Base-by-base conservation (phyloP, 2,113 vertebrate species). In the Hemibagrus wyckioides region DNA sequence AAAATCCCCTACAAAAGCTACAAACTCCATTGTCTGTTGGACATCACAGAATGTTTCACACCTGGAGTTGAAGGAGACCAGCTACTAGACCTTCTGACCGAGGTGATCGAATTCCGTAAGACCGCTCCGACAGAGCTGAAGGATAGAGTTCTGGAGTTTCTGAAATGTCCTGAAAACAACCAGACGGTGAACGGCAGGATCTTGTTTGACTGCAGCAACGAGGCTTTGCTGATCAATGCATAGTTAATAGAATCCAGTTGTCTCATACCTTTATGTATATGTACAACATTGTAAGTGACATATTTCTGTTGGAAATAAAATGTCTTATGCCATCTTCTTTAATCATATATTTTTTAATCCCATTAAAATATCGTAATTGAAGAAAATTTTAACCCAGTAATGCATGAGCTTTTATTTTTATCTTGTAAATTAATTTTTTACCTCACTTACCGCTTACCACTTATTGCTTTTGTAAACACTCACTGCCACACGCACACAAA, bases 81-180 rank as follows among this genome's bases (percentile, higher is more conserved):
- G 39, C 90, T 99, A 89, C 93, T 96, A 75, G 97, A 99, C 90
- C 98, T 99, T 90, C 94, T 99, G 90, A 99, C 97, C 1, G 95
- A 97, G 93, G 96, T 96, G 21, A 85, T 87, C 39, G 89, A 97
- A n/a, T 99, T 99, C 90, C 96, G 88, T 81, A 94, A 93, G 90
- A 96, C 91, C 2, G 97, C 97, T 61, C 92, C 97, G 15, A 91
- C 94, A 30, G 94, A 96, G 80, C 93, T 99, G 19, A 98, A 92
- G 91, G 88, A 8, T 6, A 94, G 95, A 67, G 86, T 99, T 50
- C 23, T 96, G 57, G 92, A 95, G 85, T 91, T 96, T 10, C 94
- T 99, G 0, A 95, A 93, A 54, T 94, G 95, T 13, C 94, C 96
- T 36, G 96, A 93, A 85, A 98, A 95, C 88, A 98, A 96, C 79